Conservation (phyloP, 2,797 vertebrate genomes). For the Scomberomorus guttatus region DNA sequence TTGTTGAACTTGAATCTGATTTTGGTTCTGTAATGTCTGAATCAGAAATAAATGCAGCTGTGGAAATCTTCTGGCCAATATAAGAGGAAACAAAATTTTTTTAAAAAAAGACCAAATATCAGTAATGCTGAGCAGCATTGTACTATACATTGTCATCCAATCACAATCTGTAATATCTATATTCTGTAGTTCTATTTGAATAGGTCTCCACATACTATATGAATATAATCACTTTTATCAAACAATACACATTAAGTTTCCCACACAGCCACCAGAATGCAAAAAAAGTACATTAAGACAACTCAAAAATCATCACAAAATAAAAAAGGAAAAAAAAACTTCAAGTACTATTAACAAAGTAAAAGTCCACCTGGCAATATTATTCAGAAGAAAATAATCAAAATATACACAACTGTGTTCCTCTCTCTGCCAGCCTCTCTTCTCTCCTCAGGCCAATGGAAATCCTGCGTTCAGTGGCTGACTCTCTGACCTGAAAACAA, state of each 20-base stretch:
- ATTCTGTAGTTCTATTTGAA: conserved; percentile 68
- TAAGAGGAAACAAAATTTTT: background rate
- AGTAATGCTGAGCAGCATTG: conserved; percentile 60
- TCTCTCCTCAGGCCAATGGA: conserved; percentile 45
- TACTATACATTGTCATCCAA: conserved; percentile 53
- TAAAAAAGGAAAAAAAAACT: conserved; percentile 89
- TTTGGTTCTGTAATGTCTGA: conserved; percentile 37
- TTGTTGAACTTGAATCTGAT: background rate
- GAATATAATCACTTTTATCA: conserved; percentile 79
- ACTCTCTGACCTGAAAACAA: conserved; percentile 73
- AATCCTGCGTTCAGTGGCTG: conserved; percentile 65
- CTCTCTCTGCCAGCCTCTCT: conserved; percentile 62
- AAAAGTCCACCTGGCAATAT: conserved; percentile 93
- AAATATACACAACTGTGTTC: conserved; percentile 69
- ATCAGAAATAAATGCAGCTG: conserved; percentile 54
- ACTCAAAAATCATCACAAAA: conserved; percentile 84
- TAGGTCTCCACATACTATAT: conserved; percentile 64
- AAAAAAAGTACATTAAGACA: conserved; percentile 71
- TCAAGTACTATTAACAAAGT: conserved; percentile 97
- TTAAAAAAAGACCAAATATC: background rate
- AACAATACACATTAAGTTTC: conserved; percentile 67
- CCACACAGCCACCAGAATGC: conserved; percentile 71
- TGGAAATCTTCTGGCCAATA: conserved; percentile 36
- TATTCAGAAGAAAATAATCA: conserved; percentile 82
- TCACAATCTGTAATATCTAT: conserved; percentile 75